A percentile compares a stretch with the other conserved stretches of the same genome.
phyloP scores from a whole-genome alignment of 2,113 vertebrate genomes.

The Pangasianodon gigas region DNA sequence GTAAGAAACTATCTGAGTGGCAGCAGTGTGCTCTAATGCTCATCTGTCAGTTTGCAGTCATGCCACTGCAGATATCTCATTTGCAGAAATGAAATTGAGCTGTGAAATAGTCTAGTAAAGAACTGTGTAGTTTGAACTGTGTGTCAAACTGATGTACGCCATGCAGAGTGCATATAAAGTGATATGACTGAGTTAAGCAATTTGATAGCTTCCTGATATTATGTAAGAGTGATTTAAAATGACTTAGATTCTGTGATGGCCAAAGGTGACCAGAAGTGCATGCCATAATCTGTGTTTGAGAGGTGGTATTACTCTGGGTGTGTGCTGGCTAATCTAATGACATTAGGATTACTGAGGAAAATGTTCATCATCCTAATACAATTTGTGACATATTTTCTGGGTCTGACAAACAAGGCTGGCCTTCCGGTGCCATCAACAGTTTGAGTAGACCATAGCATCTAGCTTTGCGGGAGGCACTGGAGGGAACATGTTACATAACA shows the following conservation, averaged over 20 bases:
- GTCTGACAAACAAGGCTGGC: conserved; percentile 37
- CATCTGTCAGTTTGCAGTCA: conserved; percentile 32
- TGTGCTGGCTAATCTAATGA: conserved; percentile 48
- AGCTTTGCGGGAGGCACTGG: conserved; percentile 10
- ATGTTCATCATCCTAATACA: conserved; percentile 58
- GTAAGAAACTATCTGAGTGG: conserved; percentile 16
- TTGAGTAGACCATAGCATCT: neutral
- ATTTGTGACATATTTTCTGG: conserved; percentile 52
- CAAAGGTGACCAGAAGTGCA: conserved; percentile 19
- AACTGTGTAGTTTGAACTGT: too few species aligned
- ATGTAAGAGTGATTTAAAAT: conserved; percentile 25
- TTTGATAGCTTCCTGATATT: conserved; percentile 10
- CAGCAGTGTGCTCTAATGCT: conserved; percentile 19
- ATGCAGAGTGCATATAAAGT: neutral
- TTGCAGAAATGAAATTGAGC: conserved; percentile 5
- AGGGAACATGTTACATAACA: conserved; percentile 37
- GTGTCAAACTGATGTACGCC: neutral
- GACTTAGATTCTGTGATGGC: conserved; percentile 3
- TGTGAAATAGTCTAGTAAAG: conserved; percentile 1
- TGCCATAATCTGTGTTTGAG: conserved; percentile 12
- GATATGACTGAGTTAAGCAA: conserved; percentile 6
- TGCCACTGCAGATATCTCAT: neutral
- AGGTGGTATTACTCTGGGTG: conserved; percentile 21
- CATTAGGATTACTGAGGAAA: conserved; percentile 56
- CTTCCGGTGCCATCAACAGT: conserved; percentile 46